Evolutionary conservation across 2,113 vertebrate species (phyloP).

Genomic region (Zosterops pallidus): DNA sequence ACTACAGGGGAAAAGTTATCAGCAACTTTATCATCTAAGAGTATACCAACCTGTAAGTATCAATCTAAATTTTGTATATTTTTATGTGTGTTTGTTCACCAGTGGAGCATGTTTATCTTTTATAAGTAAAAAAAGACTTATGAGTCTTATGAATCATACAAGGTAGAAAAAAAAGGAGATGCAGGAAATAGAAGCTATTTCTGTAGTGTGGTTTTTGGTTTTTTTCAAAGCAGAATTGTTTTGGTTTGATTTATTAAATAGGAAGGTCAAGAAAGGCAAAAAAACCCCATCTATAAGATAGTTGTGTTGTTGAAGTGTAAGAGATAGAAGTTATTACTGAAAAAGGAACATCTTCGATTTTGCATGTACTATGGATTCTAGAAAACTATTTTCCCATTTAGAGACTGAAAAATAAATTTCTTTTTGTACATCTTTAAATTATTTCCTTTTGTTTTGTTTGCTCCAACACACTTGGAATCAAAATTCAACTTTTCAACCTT

Average conservation of each 20-base stretch:
- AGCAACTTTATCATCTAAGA: background rate
- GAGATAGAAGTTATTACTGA: background rate
- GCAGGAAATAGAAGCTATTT: background rate
- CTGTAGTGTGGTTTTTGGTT: background rate
- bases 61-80: background rate
- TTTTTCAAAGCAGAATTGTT: background rate
- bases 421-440: background rate
- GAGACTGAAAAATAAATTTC: background rate
- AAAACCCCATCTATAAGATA: background rate
- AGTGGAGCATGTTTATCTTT: background rate
- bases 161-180: background rate
- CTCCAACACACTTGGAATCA: rapidly evolving
- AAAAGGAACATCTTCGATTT: background rate
- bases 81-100: rapidly evolving
- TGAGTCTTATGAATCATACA: background rate
- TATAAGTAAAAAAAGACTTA: rapidly evolving
- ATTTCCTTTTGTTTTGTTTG: rapidly evolving
- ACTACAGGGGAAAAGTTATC: background rate
- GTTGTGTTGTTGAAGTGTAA: background rate
- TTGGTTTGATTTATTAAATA: background rate
- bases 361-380: background rate
- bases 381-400: background rate
- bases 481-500: background rate
- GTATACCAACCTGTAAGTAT: background rate
- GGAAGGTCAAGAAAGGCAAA: background rate